Evolutionary conservation across 2,113 vertebrate species (phyloP), one percentile per base, ranked within the genome.

Genomic region (Hippocampus barbouri): DNA sequence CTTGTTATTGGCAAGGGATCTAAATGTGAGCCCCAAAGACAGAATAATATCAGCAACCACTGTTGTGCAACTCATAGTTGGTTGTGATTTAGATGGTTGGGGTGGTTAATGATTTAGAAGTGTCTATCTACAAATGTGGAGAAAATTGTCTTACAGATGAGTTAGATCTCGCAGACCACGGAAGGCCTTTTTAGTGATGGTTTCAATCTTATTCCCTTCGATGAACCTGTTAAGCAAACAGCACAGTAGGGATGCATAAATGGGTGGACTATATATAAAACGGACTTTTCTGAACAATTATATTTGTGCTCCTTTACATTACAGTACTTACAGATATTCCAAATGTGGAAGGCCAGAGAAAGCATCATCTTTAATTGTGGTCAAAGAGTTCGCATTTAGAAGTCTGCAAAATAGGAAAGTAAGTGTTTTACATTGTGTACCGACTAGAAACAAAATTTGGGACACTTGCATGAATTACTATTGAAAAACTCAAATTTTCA

Each of bases 151-250:
- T 96, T 93, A 99, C 97, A 99, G 92, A 85, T 98, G 96, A 79
- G 96, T 98, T 86, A 99, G 78, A 84, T 95, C 95, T 66, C 96
- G 93, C 16, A 99, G 94, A 77, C 97, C 95, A 84, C 96, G 93
- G 70, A 99, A 95, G 73, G 96, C 93, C 72, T 97, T 92, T 92
- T 94, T 96, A 83, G 93, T 94, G 82, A 97, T 93, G 1, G 93
- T 94, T 87, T 97, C 94, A 69, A 98, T 96, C 91, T 94, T 95
- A 88, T 99, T 99, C 70, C 94, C 94, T 92, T 99, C 97, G 30
- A 99, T 97, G 82, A 99, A 99, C 89, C 97, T 99, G 88, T 71
- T 67, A 67, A 60, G 38, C 8, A n/a, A 67, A 71, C 7, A 27
- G 41, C 23, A 43, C 62, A 65, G 23, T 27, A 14, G 23, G n/a